Conservation (phyloP, 2,113 vertebrate species). For the Hippocampus mohnikei region DNA sequence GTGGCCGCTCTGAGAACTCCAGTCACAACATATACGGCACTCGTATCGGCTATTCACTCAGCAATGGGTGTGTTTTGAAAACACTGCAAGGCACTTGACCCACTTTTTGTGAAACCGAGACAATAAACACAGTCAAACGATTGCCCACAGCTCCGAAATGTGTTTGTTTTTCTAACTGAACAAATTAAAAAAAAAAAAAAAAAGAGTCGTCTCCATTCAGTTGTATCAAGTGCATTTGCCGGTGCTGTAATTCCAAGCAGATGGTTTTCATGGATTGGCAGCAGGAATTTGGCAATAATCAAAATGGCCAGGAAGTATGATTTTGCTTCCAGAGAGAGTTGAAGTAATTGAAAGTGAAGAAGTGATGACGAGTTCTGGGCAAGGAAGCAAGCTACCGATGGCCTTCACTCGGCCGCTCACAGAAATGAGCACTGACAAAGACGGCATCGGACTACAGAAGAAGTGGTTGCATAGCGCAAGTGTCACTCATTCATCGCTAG, state of each 20-base stretch:
- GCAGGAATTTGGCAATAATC: slow-evolving; percentile 14
- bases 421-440: neutral
- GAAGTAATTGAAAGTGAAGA: slow-evolving; percentile 24
- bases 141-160: slow-evolving; percentile 18
- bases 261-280: slow-evolving; percentile 3
- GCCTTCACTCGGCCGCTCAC: slow-evolving; percentile 7
- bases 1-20: slow-evolving; percentile 7
- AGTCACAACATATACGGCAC: slow-evolving; percentile 5
- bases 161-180: slow-evolving; percentile 22
- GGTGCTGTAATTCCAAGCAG: slow-evolving; percentile 8
- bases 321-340: slow-evolving; percentile 17
- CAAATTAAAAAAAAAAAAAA: slow-evolving; percentile 22
- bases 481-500: neutral
- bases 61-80: slow-evolving; percentile 35
- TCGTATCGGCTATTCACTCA: slow-evolving; percentile 13
- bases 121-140: slow-evolving; percentile 38
- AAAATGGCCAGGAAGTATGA: slow-evolving; percentile 10
- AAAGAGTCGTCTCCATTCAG: slow-evolving; percentile 8
- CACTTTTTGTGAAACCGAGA: slow-evolving; percentile 44
- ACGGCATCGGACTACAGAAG: neutral
- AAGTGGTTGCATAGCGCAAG: neutral
- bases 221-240: slow-evolving; percentile 25
- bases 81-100: slow-evolving; percentile 41
- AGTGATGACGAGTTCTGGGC: slow-evolving; percentile 25
- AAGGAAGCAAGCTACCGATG: slow-evolving; percentile 15